Evolutionary conservation across 2,113 vertebrate species (phyloP), one percentile per base, ranked within the genome.

Genomic region (Bothrops jararaca): DNA sequence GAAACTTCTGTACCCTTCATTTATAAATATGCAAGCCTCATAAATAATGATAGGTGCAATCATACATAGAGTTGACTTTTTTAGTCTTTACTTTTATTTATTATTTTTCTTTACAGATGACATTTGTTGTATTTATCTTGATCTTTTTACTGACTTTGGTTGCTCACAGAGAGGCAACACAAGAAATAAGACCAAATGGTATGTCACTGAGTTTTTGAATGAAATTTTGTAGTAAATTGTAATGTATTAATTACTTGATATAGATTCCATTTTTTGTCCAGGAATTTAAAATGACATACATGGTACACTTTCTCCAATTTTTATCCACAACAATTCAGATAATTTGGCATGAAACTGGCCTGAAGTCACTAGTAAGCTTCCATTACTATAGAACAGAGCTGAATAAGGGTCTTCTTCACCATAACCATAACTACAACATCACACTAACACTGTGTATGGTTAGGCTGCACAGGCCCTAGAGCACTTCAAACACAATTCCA

Each of bases 31-130:
- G 29, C 50, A 56, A 3, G 3, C 64, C 3, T 56, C 10, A 29
- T 39, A 26, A 24, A 22, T 23, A 3, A 34, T 42, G 0, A 13
- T 23, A 45, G 3, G 0, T 39, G 29, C 7, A 42, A 29, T 60
- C 42, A 60, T 42, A 86, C 50, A 15, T 56, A 3, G 22, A 48
- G 54, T 5, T 8, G 6, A 5, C 57, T 20, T 53, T 53, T 56
- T 23, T 23, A 60, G 18, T 34, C 3, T 64, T 86, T 42, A 39
- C 13, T 20, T 86, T 90, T 60, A 50, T 29, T 80, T 86, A 9
- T 52, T 42, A 20, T 69, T 34, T 74, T 89, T 90, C n/a, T 20
- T 92, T 92, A 86, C 74, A 92, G 92, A 92, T 92, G 92, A 9
- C 45, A 90, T 39, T 15, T 9, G 1, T 54, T 2, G 2, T 45